Base-by-base conservation (phyloP, 2,888 invertebrate genomes). In the Eristalis arbustorum region DNA sequence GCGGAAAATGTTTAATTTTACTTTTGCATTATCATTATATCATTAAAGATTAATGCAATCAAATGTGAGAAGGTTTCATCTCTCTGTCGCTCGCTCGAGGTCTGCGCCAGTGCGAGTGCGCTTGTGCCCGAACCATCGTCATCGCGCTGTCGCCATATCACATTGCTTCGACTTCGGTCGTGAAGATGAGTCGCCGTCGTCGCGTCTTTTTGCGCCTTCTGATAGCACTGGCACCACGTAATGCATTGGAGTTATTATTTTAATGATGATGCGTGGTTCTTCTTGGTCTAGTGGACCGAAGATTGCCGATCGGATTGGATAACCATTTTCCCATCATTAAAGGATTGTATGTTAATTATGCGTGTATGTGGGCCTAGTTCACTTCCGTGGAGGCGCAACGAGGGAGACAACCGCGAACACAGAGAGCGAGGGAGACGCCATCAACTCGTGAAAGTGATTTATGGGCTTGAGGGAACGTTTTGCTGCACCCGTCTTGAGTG, bases 1-100 rank as follows among this genome's bases (percentile, higher is more conserved):
- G 84, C 85, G 85, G 82, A 82, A 82, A 85, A 85, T 77, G 77
- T 56, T 81, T 82, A 73, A 59, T 81, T 59, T 85, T 67, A 64
- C 69, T 67, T 71, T 57, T 74, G 79, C 76, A 77, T 82, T 85
- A 77, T 81, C 82, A 77, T 84, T 81, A 81, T 77, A 76, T 84
- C 84, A 84, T 81, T 81, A 85, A 62, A 82, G 73, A 74, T 77
- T 82, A 85, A 74, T 85, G 82, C 76, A 82, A 85, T 82, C 84
- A 85, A 81, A 77, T 81, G 75, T 69, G 80, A 76, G 81, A 85
- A 77, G 81, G 68, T 81, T 72, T 67, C 49, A 49, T 49, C 18
- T 49, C 18, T 49, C 49, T 49, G 18, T 18, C 14, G 1, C n/a
- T 42, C 42, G 2, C 18, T 14, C 49, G 49, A 49, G 3, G 49